phyloP scores from a whole-genome alignment of 2,888 invertebrate species.

The Euspilapteryx auroguttella region DNA sequence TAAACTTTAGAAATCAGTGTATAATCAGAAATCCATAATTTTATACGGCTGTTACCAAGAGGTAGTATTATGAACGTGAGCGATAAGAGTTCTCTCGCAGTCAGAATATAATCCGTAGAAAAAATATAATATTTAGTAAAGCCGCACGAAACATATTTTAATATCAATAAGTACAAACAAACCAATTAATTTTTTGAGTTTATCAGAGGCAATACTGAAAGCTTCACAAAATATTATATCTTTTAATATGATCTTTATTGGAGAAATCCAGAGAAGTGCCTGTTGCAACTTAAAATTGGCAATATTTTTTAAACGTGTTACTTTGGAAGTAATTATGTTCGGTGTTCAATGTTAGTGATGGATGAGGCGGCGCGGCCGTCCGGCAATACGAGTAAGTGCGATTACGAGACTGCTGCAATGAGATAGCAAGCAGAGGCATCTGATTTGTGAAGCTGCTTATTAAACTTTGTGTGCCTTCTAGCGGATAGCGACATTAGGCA shows the following conservation, averaged over 20 bases:
- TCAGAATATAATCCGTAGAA: constrained; percentile 27
- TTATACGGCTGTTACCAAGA: constrained; percentile 39
- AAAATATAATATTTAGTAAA: constrained; percentile 26
- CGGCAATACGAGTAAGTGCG: constrained; percentile 11
- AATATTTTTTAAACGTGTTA: constrained; percentile 54
- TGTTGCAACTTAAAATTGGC: constrained; percentile 58
- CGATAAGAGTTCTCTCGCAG: constrained; percentile 26
- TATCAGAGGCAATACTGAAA: constrained; percentile 41
- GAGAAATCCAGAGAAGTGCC: constrained; percentile 60
- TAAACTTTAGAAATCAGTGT: constrained; percentile 51
- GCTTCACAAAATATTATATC: constrained; percentile 46
- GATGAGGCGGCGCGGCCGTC: constrained; percentile 9
- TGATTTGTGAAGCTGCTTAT: constrained; percentile 55
- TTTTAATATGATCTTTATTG: constrained; percentile 56
- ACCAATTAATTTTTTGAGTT: constrained; percentile 33
- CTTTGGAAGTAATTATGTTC: constrained; percentile 39
- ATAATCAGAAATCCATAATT: constrained; percentile 44
- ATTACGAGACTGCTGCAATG: too few relatives aligned
- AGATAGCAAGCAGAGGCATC: constrained; percentile 17
- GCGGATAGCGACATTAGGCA: constrained; percentile 56
- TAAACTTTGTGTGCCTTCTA: constrained; percentile 61
- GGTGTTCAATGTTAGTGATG: constrained; percentile 29
- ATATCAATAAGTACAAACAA: constrained; percentile 45
- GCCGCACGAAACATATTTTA: constrained; percentile 27
- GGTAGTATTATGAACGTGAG: constrained; percentile 35